Evolutionary conservation across 2,113 vertebrate species (phyloP).

Genomic region (Lipotes vexillifer): DNA sequence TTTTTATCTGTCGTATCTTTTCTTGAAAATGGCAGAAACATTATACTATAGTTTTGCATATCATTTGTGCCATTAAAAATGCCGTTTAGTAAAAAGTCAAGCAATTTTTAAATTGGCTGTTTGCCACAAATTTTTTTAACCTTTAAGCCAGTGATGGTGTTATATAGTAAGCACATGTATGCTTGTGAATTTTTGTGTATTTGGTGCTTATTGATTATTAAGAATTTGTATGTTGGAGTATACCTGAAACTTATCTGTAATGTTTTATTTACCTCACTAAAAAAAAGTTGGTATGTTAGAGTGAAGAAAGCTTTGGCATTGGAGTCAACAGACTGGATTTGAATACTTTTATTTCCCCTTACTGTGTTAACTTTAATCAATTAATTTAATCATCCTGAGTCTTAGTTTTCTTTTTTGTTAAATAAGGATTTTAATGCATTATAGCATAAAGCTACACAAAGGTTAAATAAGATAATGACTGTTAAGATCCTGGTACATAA

Average conservation of each 20-base stretch:
- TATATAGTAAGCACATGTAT: neutral
- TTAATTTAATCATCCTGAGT: neutral
- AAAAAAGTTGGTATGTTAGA: neutral
- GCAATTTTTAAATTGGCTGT: neutral
- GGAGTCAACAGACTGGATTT: neutral
- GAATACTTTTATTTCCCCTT: neutral
- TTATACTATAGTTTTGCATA: neutral
- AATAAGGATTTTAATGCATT: neutral
- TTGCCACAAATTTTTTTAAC: neutral
- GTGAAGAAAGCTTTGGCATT: neutral
- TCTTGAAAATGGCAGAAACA: constrained; percentile 29
- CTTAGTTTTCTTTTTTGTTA: neutral
- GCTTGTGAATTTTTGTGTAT: neutral
- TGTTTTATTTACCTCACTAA: neutral
- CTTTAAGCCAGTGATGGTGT: neutral
- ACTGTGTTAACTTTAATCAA: neutral
- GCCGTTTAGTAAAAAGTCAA: neutral
- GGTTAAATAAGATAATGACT: neutral
- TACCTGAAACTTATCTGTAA: neutral
- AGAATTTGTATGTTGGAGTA: neutral
- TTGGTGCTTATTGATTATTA: neutral
- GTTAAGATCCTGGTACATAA: neutral
- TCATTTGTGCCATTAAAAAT: constrained; percentile 10
- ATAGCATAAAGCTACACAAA: neutral
- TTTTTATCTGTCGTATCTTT: constrained; percentile 41